Conservation (phyloP, 2,888 invertebrate genomes). For the Drosophila engyochracea region DNA sequence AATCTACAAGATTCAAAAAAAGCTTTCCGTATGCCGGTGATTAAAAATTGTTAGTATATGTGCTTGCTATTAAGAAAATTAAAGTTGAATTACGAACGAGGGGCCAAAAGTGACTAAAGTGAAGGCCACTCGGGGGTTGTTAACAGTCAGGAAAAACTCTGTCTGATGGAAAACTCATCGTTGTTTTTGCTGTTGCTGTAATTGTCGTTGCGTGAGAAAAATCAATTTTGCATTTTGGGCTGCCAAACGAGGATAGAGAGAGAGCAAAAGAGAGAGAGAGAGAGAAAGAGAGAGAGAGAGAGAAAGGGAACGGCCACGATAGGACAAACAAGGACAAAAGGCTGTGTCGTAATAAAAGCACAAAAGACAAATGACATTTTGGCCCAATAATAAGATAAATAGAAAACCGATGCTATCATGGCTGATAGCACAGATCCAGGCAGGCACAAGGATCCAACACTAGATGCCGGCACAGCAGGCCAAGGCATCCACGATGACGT, state of each 20-base stretch:
- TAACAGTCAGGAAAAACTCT: slow-evolving; percentile 44
- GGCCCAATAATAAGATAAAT: slow-evolving; percentile 45
- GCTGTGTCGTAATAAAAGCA: slow-evolving; percentile 14
- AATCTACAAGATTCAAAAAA: slow-evolving; percentile 36
- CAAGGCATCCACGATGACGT: slow-evolving; percentile 12
- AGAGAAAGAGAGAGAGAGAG: background rate
- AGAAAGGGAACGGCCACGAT: slow-evolving; percentile 20
- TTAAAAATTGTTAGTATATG: slow-evolving; percentile 40
- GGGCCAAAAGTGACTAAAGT: slow-evolving; percentile 34
- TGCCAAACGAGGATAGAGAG: slow-evolving; percentile 17
- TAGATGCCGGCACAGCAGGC: slow-evolving; percentile 57
- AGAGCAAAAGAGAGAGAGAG: background rate
- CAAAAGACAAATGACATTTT: slow-evolving; percentile 67
- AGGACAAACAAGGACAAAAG: slow-evolving; percentile 45
- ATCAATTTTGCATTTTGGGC: slow-evolving; percentile 76
- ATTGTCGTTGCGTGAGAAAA: slow-evolving; percentile 79
- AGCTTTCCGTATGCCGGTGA: slow-evolving; percentile 43
- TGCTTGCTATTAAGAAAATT: slow-evolving; percentile 60
- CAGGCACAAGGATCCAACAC: slow-evolving; percentile 78
- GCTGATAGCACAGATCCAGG: slow-evolving; percentile 80
- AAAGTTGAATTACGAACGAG: slow-evolving; percentile 51
- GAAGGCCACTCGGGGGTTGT: slow-evolving; percentile 67
- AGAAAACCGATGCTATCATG: slow-evolving; percentile 82
- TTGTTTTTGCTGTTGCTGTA: slow-evolving; percentile 28
- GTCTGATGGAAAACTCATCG: slow-evolving; percentile 51